Evolutionary conservation across 2,888 invertebrate species (phyloP).

Genomic region (Germaria angustata): DNA sequence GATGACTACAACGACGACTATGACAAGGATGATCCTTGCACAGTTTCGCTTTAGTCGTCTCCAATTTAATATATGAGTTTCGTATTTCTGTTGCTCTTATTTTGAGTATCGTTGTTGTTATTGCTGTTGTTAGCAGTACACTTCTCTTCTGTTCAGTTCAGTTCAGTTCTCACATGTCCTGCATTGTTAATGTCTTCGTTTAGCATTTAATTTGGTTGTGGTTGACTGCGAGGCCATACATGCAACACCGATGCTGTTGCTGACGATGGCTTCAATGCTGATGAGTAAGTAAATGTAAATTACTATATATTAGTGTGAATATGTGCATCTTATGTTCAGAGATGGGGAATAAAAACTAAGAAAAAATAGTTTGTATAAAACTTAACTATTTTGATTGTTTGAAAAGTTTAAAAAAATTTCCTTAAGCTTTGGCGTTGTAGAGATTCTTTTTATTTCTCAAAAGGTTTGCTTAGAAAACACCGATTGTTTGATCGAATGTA

Average conservation of each 20-base stretch:
- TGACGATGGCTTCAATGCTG: conserved; percentile 41
- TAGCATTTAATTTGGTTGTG: conserved; percentile 76
- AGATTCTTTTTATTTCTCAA: too few relatives aligned
- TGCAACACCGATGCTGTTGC: conserved; percentile 39
- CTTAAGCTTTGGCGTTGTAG: too few relatives aligned
- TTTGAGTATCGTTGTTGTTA: conserved; percentile 2
- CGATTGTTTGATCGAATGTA: too few relatives aligned
- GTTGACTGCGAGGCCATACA: conserved; percentile 67
- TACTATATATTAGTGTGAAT: not conserved
- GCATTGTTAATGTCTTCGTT: conserved; percentile 75
- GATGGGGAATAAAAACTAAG: not conserved
- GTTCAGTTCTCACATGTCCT: conserved; percentile 64
- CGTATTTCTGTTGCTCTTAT: not conserved
- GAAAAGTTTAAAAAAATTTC: too few relatives aligned
- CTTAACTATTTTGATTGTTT: too few relatives aligned
- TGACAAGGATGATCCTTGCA: conserved; percentile 47
- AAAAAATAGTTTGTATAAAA: too few relatives aligned
- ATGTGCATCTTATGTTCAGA: conserved; percentile 12
- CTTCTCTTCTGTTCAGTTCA: conserved; percentile 12
- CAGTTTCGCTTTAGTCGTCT: conserved; percentile 37
- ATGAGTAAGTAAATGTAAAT: conserved; percentile 50
- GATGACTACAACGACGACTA: not conserved
- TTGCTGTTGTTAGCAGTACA: conserved; percentile 17
- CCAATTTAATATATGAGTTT: conserved; percentile 31
- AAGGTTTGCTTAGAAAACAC: too few relatives aligned